These are phyloP conservation scores for Dendrophyllia cribrosa DNA, from an alignment of 64 coral and sea anemone genomes.

Conservation along the genomic window DNA sequence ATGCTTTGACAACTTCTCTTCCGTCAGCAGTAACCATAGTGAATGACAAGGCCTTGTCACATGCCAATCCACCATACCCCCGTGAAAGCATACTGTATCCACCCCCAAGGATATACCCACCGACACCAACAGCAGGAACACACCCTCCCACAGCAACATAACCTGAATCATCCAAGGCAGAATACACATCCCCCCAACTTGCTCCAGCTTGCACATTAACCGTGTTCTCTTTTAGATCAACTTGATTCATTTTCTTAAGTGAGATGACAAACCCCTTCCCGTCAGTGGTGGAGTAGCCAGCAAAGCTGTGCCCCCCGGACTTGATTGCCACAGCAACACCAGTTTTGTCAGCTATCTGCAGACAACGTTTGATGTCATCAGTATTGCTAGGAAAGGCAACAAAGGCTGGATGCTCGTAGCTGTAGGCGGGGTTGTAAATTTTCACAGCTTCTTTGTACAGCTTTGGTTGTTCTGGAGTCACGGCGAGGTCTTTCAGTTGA, in stretches of 20 bases:
- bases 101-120: slow-evolving; percentile 90
- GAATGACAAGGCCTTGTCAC: slow-evolving; percentile 83
- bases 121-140: slow-evolving; percentile 85
- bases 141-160: slow-evolving; percentile 92
- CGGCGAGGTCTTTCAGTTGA: slow-evolving; percentile 75
- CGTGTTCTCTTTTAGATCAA: slow-evolving; percentile 35
- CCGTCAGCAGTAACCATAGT: slow-evolving; percentile 92
- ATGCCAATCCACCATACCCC: slow-evolving; percentile 85
- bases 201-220: slow-evolving; percentile 75
- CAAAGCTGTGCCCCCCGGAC: slow-evolving; percentile 89
- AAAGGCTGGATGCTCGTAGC: slow-evolving; percentile 82
- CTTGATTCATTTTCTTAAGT: slow-evolving; percentile 75
- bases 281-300: slow-evolving; percentile 87
- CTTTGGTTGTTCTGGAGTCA: slow-evolving; percentile 73
- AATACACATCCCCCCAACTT: slow-evolving; percentile 86
- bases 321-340: slow-evolving; percentile 72
- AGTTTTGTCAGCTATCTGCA: slow-evolving; percentile 53
- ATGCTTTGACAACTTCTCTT: slow-evolving; percentile 50
- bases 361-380: slow-evolving; percentile 82
- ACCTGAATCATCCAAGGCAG: slow-evolving; percentile 50
- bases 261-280: slow-evolving; percentile 85
- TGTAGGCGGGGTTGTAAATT: slow-evolving; percentile 83
- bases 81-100: slow-evolving; percentile 96
- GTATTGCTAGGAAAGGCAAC: slow-evolving; percentile 78
- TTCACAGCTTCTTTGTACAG: slow-evolving; percentile 75